Conservation (phyloP, 1,140 invertebrate species). For the Eriosoma lanigerum region DNA sequence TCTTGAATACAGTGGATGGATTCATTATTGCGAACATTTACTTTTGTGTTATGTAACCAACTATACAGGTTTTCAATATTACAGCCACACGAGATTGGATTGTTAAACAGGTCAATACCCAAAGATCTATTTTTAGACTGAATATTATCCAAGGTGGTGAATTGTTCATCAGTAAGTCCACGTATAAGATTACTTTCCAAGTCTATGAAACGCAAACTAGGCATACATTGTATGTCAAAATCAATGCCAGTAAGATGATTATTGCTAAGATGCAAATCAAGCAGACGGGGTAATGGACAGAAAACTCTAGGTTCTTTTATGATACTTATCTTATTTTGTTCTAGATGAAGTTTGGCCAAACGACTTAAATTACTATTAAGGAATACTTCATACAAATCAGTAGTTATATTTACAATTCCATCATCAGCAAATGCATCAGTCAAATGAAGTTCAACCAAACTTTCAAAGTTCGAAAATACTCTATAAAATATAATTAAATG, state of each 20-base stretch:
- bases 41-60: slow-evolving; percentile 68
- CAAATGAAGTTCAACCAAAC: slow-evolving; percentile 71
- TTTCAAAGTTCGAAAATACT: slow-evolving; percentile 77
- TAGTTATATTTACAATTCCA: slow-evolving; percentile 60
- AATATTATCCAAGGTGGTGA: slow-evolving; percentile 65
- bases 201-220: slow-evolving; percentile 70
- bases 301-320: slow-evolving; percentile 70
- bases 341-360: slow-evolving; percentile 73
- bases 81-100: slow-evolving; percentile 71
- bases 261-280: slow-evolving; percentile 71
- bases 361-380: slow-evolving; percentile 69
- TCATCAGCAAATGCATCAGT: slow-evolving; percentile 73
- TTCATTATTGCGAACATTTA: slow-evolving; percentile 65
- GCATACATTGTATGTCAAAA: slow-evolving; percentile 70
- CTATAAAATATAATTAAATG: slow-evolving; percentile 57
- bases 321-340: slow-evolving; percentile 74
- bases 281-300: slow-evolving; percentile 69
- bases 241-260: slow-evolving; percentile 66
- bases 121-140: slow-evolving; percentile 63
- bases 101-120: slow-evolving; percentile 68
- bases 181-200: slow-evolving; percentile 71
- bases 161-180: slow-evolving; percentile 63
- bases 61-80: slow-evolving; percentile 64
- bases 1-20: slow-evolving; percentile 61
- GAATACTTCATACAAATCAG: slow-evolving; percentile 69